phyloP scores from a whole-genome alignment of 2,113 vertebrate species.

The Aspiorhynchus laticeps region DNA sequence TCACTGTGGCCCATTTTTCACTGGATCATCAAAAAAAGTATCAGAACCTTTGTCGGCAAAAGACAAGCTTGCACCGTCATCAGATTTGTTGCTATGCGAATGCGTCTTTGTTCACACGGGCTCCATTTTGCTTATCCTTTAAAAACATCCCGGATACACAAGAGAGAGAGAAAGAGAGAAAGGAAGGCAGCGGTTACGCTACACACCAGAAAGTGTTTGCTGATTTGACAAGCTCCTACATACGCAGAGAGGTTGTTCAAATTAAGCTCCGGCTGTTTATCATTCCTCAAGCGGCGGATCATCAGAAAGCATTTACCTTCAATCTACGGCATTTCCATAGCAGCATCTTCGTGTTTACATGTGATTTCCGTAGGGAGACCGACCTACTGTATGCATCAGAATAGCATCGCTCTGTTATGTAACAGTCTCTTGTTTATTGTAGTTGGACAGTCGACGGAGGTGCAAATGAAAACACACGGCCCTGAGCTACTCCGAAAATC shows the following conservation, averaged over 20 bases:
- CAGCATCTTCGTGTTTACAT: neutral
- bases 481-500: constrained; percentile 42
- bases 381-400: neutral
- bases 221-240: constrained; percentile 25
- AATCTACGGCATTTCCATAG: neutral
- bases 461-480: constrained; percentile 23
- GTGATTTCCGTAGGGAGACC: neutral
- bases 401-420: neutral
- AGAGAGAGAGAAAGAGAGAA: constrained; percentile 10
- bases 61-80: constrained; percentile 75
- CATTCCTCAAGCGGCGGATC: constrained; percentile 7
- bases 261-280: constrained; percentile 19
- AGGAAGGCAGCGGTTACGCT: neutral
- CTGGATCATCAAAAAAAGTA: constrained; percentile 71
- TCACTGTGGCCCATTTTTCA: constrained; percentile 64
- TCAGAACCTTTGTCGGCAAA: constrained; percentile 73
- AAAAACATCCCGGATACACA: constrained; percentile 55
- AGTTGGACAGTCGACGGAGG: neutral
- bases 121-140: constrained; percentile 75
- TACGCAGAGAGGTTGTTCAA: constrained; percentile 16
- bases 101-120: constrained; percentile 68
- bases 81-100: constrained; percentile 74
- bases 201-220: constrained; percentile 26
- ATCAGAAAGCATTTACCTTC: constrained; percentile 8
- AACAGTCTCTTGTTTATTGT: constrained; percentile 18